These are phyloP conservation scores for Halocynthia aurantium DNA, from an alignment of 23 tunicate species.

Conservation along the genomic window DNA sequence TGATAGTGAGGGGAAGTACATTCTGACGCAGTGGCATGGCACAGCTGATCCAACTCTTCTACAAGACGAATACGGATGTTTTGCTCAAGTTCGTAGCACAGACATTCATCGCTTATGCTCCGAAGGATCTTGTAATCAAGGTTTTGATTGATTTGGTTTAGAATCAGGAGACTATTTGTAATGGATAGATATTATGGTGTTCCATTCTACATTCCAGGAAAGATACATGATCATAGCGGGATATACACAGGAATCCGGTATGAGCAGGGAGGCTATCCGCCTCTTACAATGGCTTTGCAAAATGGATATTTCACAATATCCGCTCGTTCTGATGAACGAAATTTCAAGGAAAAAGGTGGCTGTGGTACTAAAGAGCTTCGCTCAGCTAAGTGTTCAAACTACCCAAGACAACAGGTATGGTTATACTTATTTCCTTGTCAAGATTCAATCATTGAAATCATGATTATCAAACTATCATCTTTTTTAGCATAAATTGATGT, in stretches of 20 bases:
- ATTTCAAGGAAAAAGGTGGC: conserved; percentile 46
- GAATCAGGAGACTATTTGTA: background rate
- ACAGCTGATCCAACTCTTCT: conserved; percentile 65
- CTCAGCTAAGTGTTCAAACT: conserved; percentile 30
- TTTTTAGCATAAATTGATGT: conserved; percentile 14
- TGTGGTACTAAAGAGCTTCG: conserved; percentile 8
- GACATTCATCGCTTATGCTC: conserved; percentile 39
- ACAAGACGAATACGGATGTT: conserved; percentile 47
- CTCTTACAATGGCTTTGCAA: conserved; percentile 29
- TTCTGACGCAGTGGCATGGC: conserved; percentile 91
- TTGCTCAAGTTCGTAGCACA: conserved; percentile 31
- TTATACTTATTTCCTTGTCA: background rate
- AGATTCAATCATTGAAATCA: background rate
- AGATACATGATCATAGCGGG: conserved; percentile 26
- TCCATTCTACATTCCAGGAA: conserved; percentile 23
- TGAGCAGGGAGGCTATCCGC: conserved; percentile 89
- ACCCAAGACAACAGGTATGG: conserved; percentile 67
- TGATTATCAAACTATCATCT: background rate
- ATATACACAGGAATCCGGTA: conserved; percentile 27
- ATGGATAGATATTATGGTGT: background rate
- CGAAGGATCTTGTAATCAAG: conserved; percentile 34
- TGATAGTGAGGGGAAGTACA: conserved; percentile 22
- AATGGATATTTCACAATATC: conserved; percentile 36
- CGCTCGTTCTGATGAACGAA: conserved; percentile 63
- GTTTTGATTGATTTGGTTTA: conserved; percentile 15